phyloP scores from a whole-genome alignment of 2,797 vertebrate species.

The Pangasius djambal region DNA sequence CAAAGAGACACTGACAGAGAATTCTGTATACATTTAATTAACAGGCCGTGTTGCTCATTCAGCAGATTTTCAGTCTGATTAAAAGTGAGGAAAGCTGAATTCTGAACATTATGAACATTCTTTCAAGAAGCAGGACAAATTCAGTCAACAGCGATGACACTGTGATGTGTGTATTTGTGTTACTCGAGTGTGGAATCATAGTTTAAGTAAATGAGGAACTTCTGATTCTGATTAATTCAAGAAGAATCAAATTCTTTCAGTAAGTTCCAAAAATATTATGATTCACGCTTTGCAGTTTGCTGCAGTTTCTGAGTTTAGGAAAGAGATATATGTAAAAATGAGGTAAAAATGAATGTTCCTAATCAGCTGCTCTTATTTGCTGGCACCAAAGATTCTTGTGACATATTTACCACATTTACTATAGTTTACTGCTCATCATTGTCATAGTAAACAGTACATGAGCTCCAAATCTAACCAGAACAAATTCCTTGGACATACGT shows the following conservation, averaged over 20 bases:
- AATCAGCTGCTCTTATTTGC: background rate
- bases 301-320: background rate
- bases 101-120: background rate
- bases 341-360: background rate
- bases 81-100: background rate
- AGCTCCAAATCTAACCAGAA: background rate
- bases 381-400: background rate
- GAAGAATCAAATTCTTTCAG: background rate
- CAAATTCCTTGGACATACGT: background rate
- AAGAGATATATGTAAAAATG: background rate
- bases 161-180: background rate
- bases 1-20: background rate
- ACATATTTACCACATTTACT: background rate
- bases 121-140: background rate
- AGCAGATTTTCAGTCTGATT: background rate
- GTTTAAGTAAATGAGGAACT: background rate
- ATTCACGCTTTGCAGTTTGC: background rate
- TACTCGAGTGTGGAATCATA: background rate
- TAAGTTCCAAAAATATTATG: background rate
- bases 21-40: background rate
- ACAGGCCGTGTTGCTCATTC: background rate
- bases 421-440: constrained; percentile 10
- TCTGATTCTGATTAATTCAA: background rate
- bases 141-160: background rate
- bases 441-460: background rate